Evolutionary conservation across 2,888 invertebrate genomes (phyloP), one percentile per base, ranked within the genome.

Genomic region (Nomada fabriciana): DNA sequence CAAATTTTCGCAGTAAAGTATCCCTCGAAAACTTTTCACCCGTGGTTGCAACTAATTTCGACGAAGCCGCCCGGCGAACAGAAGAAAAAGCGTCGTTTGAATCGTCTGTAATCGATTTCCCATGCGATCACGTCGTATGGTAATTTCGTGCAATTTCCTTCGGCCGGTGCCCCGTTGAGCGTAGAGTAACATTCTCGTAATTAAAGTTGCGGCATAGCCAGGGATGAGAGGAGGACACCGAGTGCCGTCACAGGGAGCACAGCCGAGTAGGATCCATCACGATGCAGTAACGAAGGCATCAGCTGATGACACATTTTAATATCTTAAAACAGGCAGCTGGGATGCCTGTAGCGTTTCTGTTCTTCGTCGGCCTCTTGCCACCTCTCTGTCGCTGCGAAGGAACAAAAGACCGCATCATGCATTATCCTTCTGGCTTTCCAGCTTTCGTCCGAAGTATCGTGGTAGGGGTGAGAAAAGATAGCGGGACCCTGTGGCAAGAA

Each of bases 251-350:
- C 70, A 77, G 70, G 83, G 76, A 69, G 36, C 36, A 61, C 57
- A 29, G 43, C 10, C 74, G 64, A 77, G 69, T 69, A 61, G 87
- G 83, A 90, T 90, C 90, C 88, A 91, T 90, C 90, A 90, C 85
- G 86, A 84, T 76, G 83, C 82, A 69, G 83, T 90, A 93, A 93
- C 92, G 91, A 93, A 91, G 91, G 88, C 92, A 93, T 93, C 92
- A 92, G 90, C 92, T 92, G 92, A 93, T 93, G 93, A 91, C 93
- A 92, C 91, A 92, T 93, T 93, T 93, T 93, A 93, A 93, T 93
- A 93, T 93, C 93, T 93, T 93, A 93, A 93, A 93, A 93, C 91
- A 81, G 81, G 83, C 89, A 80, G 86, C 80, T 59, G 80, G 86
- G 80, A 81, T 71, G 76, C 82, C 77, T 76, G 78, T 73, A 72